These are phyloP conservation scores for Sinopyrophorus schimmeli DNA, from an alignment of 2,888 invertebrate genomes.

Conservation along the genomic window DNA sequence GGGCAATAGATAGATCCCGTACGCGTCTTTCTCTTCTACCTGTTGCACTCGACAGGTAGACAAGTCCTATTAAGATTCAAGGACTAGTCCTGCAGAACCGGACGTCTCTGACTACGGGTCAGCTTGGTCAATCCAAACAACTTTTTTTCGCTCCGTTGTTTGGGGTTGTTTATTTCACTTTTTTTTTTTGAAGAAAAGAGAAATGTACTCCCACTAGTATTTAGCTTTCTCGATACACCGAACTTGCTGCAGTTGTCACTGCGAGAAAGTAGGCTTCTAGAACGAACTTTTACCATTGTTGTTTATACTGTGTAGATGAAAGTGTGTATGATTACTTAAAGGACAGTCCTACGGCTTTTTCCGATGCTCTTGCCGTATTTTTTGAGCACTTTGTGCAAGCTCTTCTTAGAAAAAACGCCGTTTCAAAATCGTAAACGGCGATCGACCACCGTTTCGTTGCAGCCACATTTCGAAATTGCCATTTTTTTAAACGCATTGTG, in stretches of 20 bases:
- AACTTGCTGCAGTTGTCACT: constrained; percentile 45
- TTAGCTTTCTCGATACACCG: constrained; percentile 45
- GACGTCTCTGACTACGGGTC: constrained; percentile 29
- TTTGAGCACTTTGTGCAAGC: no score
- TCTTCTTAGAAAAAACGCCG: no score
- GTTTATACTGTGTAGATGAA: constrained; percentile 43
- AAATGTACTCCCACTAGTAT: constrained; percentile 47
- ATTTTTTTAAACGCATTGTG: no score
- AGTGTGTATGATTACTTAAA: no score
- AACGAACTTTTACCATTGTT: constrained; percentile 54
- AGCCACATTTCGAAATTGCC: no score
- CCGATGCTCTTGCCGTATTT: no score
- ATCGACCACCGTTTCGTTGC: no score
- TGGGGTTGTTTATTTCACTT: constrained; percentile 31
- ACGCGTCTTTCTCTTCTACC: constrained; percentile 19
- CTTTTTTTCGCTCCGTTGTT: constrained; percentile 4
- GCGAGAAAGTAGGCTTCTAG: constrained; percentile 55
- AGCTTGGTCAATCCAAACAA: constrained; percentile 9
- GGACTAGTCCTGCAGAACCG: constrained; percentile 41
- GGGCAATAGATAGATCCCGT: constrained; percentile 12
- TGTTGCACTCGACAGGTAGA: constrained; percentile 34
- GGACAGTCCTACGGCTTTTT: no score
- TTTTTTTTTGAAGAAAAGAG: constrained; percentile 43
- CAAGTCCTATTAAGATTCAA: constrained; percentile 38
- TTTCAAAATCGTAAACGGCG: no score